Evolutionary conservation across 2,888 invertebrate genomes (phyloP).

Genomic region (Amblyteles armatorius): DNA sequence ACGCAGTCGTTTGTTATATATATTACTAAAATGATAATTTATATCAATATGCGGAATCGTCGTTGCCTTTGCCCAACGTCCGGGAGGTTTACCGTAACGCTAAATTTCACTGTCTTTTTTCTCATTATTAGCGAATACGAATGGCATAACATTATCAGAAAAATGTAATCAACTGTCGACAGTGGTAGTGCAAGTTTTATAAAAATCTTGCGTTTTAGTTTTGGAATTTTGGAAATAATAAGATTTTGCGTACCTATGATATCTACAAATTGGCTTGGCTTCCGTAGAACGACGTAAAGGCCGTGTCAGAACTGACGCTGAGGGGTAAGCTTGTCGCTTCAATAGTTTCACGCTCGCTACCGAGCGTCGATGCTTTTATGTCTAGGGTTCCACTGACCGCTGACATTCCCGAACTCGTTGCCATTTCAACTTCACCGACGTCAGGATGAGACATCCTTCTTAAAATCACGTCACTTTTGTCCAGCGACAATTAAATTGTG

Average conservation of each 20-base stretch:
- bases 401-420: constrained; percentile 81
- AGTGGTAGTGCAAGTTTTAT: background rate
- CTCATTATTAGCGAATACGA: background rate
- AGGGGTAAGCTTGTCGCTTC: constrained; percentile 83
- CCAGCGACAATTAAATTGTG: constrained; percentile 25
- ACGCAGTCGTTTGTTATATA: constrained; percentile 44
- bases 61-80: background rate
- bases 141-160: background rate
- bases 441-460: constrained; percentile 82
- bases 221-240: constrained; percentile 40
- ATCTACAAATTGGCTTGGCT: constrained; percentile 84
- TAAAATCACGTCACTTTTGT: constrained; percentile 79
- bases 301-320: constrained; percentile 86
- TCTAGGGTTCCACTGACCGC: constrained; percentile 84
- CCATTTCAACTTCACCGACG: constrained; percentile 82
- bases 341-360: constrained; percentile 83
- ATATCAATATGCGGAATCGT: constrained; percentile 31
- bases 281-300: constrained; percentile 86
- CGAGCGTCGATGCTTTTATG: constrained; percentile 84
- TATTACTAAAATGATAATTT: constrained; percentile 13
- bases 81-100: background rate
- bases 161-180: background rate
- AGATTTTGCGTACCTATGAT: constrained; percentile 40
- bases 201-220: background rate
- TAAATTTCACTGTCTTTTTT: constrained; percentile 1